These are phyloP conservation scores for Spilogale gracilis DNA, from an alignment of 2,113 vertebrate species.

Conservation along the genomic window DNA sequence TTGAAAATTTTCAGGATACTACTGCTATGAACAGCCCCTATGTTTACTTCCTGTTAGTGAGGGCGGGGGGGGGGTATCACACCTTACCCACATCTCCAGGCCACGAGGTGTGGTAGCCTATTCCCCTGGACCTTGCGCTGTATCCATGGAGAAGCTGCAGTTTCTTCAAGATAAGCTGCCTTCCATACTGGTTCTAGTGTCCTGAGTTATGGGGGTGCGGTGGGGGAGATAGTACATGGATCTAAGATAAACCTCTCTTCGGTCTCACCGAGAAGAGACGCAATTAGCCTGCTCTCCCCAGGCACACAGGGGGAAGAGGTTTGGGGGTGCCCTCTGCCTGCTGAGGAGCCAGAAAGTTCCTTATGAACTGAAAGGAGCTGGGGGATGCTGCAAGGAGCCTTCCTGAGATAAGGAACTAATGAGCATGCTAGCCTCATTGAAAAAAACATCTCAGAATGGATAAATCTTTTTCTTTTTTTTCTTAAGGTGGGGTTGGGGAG, in stretches of 20 bases:
- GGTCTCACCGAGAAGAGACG: neutral
- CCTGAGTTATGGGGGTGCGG: neutral
- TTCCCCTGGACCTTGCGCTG: neutral
- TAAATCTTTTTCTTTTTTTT: neutral
- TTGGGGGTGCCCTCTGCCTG: neutral
- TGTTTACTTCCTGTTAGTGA: neutral
- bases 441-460: neutral
- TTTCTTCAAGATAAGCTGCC: neutral
- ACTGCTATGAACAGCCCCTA: neutral
- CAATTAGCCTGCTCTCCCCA: neutral
- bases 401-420: slow-evolving; percentile 7
- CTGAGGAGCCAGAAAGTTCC: neutral
- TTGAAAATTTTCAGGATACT: neutral
- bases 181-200: neutral
- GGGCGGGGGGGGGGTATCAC: neutral
- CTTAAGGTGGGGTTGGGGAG: neutral
- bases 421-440: neutral
- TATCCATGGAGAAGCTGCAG: neutral
- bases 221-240: neutral
- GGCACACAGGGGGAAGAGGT: neutral
- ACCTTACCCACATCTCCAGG: neutral
- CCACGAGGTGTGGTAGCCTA: neutral
- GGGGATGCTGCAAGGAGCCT: neutral
- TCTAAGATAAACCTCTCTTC: neutral
- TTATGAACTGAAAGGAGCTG: neutral